Evolutionary conservation across 1,140 invertebrate species (phyloP).

Genomic region (Eriosoma lanigerum): DNA sequence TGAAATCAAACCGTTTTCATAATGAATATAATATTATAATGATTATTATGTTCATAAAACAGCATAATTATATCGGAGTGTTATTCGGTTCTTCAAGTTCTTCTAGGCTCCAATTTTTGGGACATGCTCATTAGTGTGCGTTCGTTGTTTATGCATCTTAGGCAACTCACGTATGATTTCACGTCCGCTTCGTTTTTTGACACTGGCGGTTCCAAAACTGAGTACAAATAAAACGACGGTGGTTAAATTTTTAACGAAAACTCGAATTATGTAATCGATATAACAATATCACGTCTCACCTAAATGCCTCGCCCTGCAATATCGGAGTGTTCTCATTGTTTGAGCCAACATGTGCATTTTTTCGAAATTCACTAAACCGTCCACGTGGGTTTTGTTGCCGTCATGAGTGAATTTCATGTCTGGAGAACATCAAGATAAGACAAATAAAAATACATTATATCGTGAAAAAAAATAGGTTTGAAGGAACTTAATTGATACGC

Average conservation of each 20-base stretch:
- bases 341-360: constrained; percentile 91
- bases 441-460: too few species aligned
- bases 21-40: too few species aligned
- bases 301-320: constrained; percentile 71
- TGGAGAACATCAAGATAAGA: constrained; percentile 55
- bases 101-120: constrained; percentile 67
- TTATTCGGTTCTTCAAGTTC: constrained; percentile 58
- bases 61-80: too few species aligned
- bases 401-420: constrained; percentile 89
- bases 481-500: too few species aligned
- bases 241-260: too few species aligned
- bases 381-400: constrained; percentile 84
- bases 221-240: constrained; percentile 52
- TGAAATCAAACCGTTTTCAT: too few species aligned
- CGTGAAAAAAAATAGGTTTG: too few species aligned
- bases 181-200: constrained; percentile 70
- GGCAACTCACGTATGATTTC: constrained; percentile 67
- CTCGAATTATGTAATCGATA: background rate
- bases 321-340: constrained; percentile 75
- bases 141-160: constrained; percentile 79
- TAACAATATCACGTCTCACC: constrained; percentile 60
- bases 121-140: constrained; percentile 73
- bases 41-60: background rate
- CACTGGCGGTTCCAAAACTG: constrained; percentile 68
- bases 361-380: constrained; percentile 84